A percentile compares a stretch with the other conserved stretches of the same genome.
phyloP scores from a whole-genome alignment of 2,888 invertebrate genomes.

The Apodemia duryi region DNA sequence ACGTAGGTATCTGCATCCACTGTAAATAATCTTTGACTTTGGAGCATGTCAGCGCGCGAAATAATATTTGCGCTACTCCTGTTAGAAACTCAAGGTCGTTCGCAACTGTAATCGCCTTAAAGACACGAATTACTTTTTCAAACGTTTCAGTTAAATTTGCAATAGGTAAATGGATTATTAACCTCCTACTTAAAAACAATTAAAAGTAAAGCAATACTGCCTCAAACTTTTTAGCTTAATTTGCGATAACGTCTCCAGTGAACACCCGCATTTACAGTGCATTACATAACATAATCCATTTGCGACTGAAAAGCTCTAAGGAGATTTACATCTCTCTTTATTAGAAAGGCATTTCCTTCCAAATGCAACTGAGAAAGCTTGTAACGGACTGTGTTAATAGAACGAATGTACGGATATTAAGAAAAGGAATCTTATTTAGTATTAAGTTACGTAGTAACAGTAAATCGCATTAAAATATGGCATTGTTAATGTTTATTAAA shows the following conservation, averaged over 20 bases:
- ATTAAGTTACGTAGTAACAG: not conserved
- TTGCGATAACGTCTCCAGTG: conserved; percentile 4
- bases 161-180: too few relatives aligned
- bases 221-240: not conserved
- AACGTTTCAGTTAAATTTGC: too few relatives aligned
- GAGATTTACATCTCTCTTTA: conserved; percentile 25
- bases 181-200: too few relatives aligned
- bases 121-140: too few relatives aligned
- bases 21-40: too few relatives aligned
- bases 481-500: not conserved
- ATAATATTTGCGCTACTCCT: too few relatives aligned
- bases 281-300: conserved; percentile 25
- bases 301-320: conserved; percentile 22
- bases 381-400: conserved; percentile 13
- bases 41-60: too few relatives aligned
- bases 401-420: conserved; percentile 12
- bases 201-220: not conserved
- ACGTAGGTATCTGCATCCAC: too few relatives aligned
- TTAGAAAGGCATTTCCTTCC: conserved; percentile 19
- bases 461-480: not conserved
- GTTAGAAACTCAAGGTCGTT: too few relatives aligned
- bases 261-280: conserved; percentile 24
- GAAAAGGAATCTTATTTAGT: conserved; percentile 7
- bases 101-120: too few relatives aligned
- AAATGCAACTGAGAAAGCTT: conserved; percentile 13